These are phyloP conservation scores for Odontophorus gujanensis DNA, from an alignment of 2,113 vertebrate species.

Conservation along the genomic window DNA sequence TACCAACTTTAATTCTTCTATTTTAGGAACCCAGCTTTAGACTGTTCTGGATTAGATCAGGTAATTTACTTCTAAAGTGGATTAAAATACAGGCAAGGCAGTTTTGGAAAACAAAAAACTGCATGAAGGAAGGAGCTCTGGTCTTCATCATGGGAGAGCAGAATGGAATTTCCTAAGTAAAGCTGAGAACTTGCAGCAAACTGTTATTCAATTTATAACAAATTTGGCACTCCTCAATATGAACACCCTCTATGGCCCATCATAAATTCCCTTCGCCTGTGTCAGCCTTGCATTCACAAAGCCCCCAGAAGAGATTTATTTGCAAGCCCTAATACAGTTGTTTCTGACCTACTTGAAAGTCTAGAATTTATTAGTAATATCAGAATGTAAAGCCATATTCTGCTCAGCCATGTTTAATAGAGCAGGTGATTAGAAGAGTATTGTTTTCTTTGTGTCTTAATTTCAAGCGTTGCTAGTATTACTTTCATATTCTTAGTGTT, in stretches of 20 bases:
- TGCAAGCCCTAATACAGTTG: background rate
- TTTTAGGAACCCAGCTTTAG: background rate
- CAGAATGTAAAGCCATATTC: background rate
- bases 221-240: background rate
- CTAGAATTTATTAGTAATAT: background rate
- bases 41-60: background rate
- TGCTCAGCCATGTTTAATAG: background rate
- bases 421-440: background rate
- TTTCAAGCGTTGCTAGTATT: slow-evolving; percentile 1
- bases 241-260: background rate
- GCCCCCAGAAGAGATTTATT: background rate
- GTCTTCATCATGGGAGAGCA: background rate
- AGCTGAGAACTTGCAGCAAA: background rate
- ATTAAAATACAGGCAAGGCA: background rate
- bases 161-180: background rate
- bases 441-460: slow-evolving; percentile 6
- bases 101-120: background rate
- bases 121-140: background rate
- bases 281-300: background rate
- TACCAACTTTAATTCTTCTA: background rate
- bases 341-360: background rate
- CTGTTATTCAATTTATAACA: background rate
- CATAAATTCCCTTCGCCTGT: background rate
- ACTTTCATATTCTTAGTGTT: background rate
- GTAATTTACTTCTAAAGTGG: background rate